phyloP scores from a whole-genome alignment of 2,888 invertebrate genomes.

The Drosophila mercatorum region DNA sequence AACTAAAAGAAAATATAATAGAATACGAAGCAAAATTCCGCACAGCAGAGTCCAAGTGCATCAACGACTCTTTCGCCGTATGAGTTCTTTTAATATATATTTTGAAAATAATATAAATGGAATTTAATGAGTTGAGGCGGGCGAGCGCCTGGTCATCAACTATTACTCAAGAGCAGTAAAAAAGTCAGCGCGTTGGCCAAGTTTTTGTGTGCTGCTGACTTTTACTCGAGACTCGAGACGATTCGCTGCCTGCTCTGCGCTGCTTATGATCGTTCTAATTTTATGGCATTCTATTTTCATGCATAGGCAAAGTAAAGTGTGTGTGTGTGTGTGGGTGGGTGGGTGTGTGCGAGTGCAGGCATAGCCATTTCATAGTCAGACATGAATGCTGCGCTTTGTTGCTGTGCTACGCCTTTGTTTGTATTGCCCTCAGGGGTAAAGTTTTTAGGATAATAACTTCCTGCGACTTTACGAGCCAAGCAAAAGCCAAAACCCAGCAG shows the following conservation, averaged over 20 bases:
- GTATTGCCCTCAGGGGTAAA: conserved; percentile 80
- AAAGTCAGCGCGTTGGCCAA: conserved; percentile 60
- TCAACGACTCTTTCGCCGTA: too few relatives aligned
- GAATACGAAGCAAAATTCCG: too few relatives aligned
- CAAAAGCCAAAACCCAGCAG: conserved; percentile 65
- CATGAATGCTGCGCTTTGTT: conserved; percentile 76
- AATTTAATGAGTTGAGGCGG: conserved; percentile 71
- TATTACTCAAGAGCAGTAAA: conserved; percentile 72
- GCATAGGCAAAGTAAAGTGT: conserved; percentile 58
- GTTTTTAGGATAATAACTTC: conserved; percentile 82
- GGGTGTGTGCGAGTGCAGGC: conserved; percentile 48
- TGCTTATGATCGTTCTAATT: conserved; percentile 76
- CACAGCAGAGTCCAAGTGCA: too few relatives aligned
- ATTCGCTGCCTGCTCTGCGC: conserved; percentile 28
- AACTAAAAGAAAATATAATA: too few relatives aligned
- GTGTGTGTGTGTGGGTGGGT: conserved; percentile 22
- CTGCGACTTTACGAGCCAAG: conserved; percentile 79
- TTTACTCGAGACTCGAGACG: conserved; percentile 24
- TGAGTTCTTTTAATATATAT: conserved; percentile 22
- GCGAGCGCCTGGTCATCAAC: conserved; percentile 63
- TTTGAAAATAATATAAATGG: conserved; percentile 51
- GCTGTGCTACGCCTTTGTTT: conserved; percentile 77
- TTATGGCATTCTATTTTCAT: conserved; percentile 78
- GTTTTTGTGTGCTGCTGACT: conserved; percentile 48
- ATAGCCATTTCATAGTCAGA: conserved; percentile 71